Base-by-base conservation (phyloP, 2,888 invertebrate species). In the Acleris emargana region DNA sequence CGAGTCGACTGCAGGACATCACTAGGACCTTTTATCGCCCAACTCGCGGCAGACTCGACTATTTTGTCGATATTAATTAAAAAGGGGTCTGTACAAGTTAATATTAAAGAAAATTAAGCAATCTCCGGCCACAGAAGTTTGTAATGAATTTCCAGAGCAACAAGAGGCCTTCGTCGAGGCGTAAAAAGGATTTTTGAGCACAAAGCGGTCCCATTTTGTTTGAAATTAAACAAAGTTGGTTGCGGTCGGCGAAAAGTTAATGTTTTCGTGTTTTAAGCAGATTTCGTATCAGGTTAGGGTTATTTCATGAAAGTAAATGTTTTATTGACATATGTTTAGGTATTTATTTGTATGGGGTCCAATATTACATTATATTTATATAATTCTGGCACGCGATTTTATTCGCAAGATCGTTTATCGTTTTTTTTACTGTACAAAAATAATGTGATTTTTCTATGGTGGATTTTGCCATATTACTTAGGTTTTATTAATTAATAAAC, bases 1-100 rank as follows among this genome's bases (percentile, higher is more conserved):
- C 51, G 18, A 62, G 17, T 50, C 28, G 42, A 20, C 0, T 17
- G 5, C 32, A 32, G 32, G 45, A 70, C 89, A 82, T 78, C 89
- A 72, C 89, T 87, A 86, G 61, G 72, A 70, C 72, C 71, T 79
- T 76, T 89, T 87, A 90, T 90, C 89, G 76, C 74, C 73, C 78
- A 77, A 80, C 82, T 78, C 78, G 81, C 84, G 85, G 86, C 84
- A 81, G 81, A 78, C 81, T 82, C 80, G 87, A 87, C 90, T 91
- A 91, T 89, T 92, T 91, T 91, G 91, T 91, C 89, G 89, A 91
- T 91, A 91, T 92, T 92, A 92, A 92, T 92, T 92, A 91, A 92
- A 91, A 91, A 89, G 90, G 89, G 87, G 87, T 83, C 87, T 79
- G 81, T 86, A 91, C 91, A 91, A 92, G 88, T 91, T 91, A 88